These are phyloP conservation scores for Hippopotamus amphibius DNA, from an alignment of 2,113 vertebrate species.

Conservation along the genomic window DNA sequence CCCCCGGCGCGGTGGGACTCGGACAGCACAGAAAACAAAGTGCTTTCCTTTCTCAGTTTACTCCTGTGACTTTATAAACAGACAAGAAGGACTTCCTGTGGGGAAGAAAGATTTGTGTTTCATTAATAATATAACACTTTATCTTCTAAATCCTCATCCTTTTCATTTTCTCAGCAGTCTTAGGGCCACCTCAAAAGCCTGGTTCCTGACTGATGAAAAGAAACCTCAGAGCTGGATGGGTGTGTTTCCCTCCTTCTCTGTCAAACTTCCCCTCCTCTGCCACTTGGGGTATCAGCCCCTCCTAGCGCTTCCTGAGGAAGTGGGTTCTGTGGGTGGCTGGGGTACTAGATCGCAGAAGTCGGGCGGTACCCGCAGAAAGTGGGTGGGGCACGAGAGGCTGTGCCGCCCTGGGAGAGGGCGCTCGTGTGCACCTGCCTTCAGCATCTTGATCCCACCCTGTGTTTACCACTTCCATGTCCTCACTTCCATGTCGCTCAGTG, in stretches of 20 bases:
- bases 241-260: too few species aligned
- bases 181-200: not conserved
- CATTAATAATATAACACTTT: not conserved
- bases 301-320: not conserved
- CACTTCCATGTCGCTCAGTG: not conserved
- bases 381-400: too few species aligned
- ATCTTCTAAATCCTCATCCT: not conserved
- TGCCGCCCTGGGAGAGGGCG: not conserved
- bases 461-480: accelerated
- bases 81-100: not conserved
- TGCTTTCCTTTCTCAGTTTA: not conserved
- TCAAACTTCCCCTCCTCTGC: accelerated
- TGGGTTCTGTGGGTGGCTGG: not conserved
- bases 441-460: accelerated
- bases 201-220: not conserved
- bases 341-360: not conserved
- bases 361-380: not conserved
- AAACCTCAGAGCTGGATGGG: not conserved
- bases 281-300: not conserved
- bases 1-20: accelerated
- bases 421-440: accelerated
- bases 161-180: not conserved
- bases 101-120: not conserved
- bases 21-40: not conserved
- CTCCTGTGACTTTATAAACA: not conserved